These are phyloP conservation scores for Caranx melampygus DNA, from an alignment of 2,113 vertebrate species.

Conservation along the genomic window DNA sequence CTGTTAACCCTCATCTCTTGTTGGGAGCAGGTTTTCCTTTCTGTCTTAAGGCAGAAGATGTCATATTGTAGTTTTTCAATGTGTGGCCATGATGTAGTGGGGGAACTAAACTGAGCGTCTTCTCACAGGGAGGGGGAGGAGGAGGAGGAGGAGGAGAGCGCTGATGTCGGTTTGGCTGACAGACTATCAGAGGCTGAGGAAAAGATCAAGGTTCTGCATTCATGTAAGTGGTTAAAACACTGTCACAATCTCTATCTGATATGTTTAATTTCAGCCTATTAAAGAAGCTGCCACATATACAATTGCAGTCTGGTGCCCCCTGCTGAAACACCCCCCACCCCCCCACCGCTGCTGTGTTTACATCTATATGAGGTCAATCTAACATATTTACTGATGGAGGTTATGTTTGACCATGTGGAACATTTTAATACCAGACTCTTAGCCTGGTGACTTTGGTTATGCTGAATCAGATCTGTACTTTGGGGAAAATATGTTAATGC, in stretches of 20 bases:
- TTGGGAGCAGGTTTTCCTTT: conserved; percentile 10
- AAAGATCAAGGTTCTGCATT: conserved; percentile 94
- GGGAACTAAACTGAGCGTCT: conserved; percentile 41
- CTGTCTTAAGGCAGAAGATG: conserved; percentile 4
- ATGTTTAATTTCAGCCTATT: conserved; percentile 40
- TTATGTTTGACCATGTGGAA: not conserved
- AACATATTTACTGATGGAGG: not conserved
- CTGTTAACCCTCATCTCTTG: not conserved
- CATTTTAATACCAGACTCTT: not conserved
- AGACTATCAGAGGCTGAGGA: conserved; percentile 94
- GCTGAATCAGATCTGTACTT: not conserved
- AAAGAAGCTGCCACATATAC: conserved; percentile 3
- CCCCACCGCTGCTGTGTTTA: conserved; percentile 27
- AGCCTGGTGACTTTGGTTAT: not conserved
- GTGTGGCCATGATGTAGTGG: conserved; percentile 16
- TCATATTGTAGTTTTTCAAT: conserved; percentile 12
- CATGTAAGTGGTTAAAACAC: conserved; percentile 84
- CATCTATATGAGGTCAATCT: conserved; percentile 5
- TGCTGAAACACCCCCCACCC: conserved; percentile 33
- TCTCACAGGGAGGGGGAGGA: conserved; percentile 87
- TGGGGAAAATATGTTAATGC: not conserved
- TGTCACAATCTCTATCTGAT: conserved; percentile 36
- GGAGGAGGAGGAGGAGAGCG: conserved; percentile 87
- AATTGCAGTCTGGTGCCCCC: conserved; percentile 33
- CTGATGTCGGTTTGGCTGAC: conserved; percentile 87